Conservation (phyloP, 2,113 vertebrate species). For the Tetrax tetrax region DNA sequence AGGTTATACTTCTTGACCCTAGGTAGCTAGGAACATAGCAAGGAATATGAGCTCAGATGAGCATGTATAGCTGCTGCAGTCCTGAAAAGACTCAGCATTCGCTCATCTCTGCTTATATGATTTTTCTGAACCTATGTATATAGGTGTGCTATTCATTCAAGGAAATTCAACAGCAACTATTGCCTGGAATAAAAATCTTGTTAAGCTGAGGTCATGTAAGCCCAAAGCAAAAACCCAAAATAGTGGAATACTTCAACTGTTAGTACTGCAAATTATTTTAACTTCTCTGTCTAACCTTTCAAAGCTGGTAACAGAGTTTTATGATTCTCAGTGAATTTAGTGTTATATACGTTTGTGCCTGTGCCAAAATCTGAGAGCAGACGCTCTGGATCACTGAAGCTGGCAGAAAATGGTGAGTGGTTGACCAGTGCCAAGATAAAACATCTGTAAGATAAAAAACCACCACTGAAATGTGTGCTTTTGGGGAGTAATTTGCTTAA, state of each 20-base stretch:
- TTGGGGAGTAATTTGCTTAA: conserved; percentile 27
- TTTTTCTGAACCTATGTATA: neutral
- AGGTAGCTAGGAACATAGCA: neutral
- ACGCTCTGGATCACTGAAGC: neutral
- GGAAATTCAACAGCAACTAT: neutral
- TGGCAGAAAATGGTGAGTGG: neutral
- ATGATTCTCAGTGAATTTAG: neutral
- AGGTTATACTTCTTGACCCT: neutral
- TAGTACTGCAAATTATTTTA: neutral
- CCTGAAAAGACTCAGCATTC: neutral
- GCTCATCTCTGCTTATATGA: neutral
- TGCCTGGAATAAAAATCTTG: neutral
- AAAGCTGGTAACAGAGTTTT: neutral
- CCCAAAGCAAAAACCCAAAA: neutral
- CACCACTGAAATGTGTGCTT: neutral
- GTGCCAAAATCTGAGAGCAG: neutral
- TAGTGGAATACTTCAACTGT: neutral
- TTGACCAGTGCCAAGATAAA: neutral
- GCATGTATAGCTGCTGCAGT: neutral
- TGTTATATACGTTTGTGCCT: neutral
- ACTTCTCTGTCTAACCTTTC: neutral
- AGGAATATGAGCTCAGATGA: neutral
- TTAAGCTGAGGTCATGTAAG: neutral
- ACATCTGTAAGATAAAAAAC: neutral
- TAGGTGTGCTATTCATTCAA: neutral